Base-by-base conservation (phyloP, 2,113 vertebrate species). In the Ammodramus savannarum region DNA sequence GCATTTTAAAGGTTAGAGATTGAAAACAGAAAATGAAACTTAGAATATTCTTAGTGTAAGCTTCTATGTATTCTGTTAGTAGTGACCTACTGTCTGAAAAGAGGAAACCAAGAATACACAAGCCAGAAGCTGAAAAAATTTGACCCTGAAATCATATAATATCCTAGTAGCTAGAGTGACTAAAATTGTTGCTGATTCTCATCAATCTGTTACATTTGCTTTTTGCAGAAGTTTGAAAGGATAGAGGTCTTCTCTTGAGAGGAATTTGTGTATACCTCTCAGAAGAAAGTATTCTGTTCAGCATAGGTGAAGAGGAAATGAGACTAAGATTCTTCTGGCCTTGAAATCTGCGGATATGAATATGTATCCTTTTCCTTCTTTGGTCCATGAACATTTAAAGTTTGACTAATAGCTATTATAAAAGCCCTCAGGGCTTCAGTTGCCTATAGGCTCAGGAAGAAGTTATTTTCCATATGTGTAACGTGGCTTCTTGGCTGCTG, bases 401-500 rank as follows among this genome's bases (percentile, higher is more conserved):
- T 73, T 85, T 94, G 90, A 62, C 71, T 62, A 90, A 46, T 39
- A 90, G 52, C 22, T 61, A 16, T 72, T 84, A 26, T 48, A 66
- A 57, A 51, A 77, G 29, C 54, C 73, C 58, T 76, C 29, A 38
- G 87, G 54, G 20, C n/a, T 93, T 91, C 54, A 62, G 2, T 54
- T 91, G 63, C 29, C 38, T 76, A 11, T 36, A 65, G n/a, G 63
- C 26, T 83, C 85, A 94, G 82, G 92, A 95, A 85, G 82, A 83
- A 93, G 76, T 92, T 43, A 38, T 87, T 89, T 90, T 83, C 41
- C 18, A 77, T 9, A 38, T 69, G 63, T 41, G 23, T 93, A 65
- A 88, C 83, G 90, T 92, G 78, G 78, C 82, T 93, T 87, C 74
- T 87, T 93, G 62, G 38, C 54, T 85, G 74, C 78, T 88, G 71